These are phyloP conservation scores for Drosophila melanica DNA, from an alignment of 1,140 invertebrate genomes.

Conservation along the genomic window DNA sequence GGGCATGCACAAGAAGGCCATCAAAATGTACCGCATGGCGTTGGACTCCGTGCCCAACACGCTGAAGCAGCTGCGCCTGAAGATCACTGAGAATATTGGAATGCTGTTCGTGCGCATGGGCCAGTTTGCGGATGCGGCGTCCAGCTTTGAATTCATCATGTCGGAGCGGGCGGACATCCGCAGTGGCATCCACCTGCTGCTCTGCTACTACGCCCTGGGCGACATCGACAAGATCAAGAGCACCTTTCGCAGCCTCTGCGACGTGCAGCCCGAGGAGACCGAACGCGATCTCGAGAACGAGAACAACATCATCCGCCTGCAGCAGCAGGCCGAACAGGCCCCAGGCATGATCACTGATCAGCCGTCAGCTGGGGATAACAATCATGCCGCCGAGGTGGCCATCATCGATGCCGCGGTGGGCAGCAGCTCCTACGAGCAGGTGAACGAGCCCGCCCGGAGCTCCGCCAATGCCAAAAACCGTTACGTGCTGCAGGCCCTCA, in stretches of 20 bases:
- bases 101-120: slow-evolving; percentile 97
- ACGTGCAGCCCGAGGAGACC: slow-evolving; percentile 92
- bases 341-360: slow-evolving; percentile 46
- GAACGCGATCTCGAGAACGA: slow-evolving; percentile 91
- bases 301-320: slow-evolving; percentile 72
- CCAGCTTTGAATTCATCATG: slow-evolving; percentile 99
- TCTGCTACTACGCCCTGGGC: slow-evolving; percentile 96
- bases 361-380: slow-evolving; percentile 12
- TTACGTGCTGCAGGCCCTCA: slow-evolving; percentile 89
- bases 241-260: slow-evolving; percentile 94
- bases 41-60: slow-evolving; percentile 96
- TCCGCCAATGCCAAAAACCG: slow-evolving; percentile 61
- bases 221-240: slow-evolving; percentile 98
- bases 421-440: slow-evolving; percentile 37
- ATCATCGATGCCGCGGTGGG: slow-evolving; percentile 56
- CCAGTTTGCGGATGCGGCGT: slow-evolving; percentile 97
- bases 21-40: slow-evolving; percentile 99
- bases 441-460: slow-evolving; percentile 32
- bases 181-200: slow-evolving; percentile 94
- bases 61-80: slow-evolving; percentile 95
- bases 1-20: slow-evolving; percentile 96
- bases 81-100: slow-evolving; percentile 99
- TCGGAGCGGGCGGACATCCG: slow-evolving; percentile 96
- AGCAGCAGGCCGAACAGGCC: slow-evolving; percentile 62
- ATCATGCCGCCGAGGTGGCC: slow-evolving; percentile 49